These are phyloP conservation scores for Xylota sylvarum DNA, from an alignment of 2,888 invertebrate species.

Conservation along the genomic window DNA sequence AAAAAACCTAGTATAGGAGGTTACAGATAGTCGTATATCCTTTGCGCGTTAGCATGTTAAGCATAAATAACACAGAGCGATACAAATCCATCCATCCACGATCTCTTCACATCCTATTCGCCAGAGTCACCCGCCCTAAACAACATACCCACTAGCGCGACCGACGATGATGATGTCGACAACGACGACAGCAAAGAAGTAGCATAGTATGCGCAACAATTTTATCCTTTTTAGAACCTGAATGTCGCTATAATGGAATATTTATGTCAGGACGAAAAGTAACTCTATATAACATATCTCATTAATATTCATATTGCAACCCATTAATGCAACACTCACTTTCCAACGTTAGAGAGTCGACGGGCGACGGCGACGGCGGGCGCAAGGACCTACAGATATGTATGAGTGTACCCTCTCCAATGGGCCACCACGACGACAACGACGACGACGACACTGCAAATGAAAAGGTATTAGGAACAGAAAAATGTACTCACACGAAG, in stretches of 20 bases:
- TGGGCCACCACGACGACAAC: slow-evolving; percentile 14
- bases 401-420: slow-evolving; percentile 25
- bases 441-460: slow-evolving; percentile 39
- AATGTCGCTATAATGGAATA: slow-evolving; percentile 76
- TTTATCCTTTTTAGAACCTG: slow-evolving; percentile 70
- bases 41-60: slow-evolving; percentile 49
- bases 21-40: slow-evolving; percentile 49
- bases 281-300: slow-evolving; percentile 69
- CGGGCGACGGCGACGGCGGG: too few species aligned
- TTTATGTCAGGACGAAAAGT: slow-evolving; percentile 74
- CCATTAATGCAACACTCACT: slow-evolving; percentile 76
- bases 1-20: too few species aligned
- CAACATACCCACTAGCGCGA: slow-evolving; percentile 19
- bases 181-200: slow-evolving; percentile 7
- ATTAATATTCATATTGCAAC: slow-evolving; percentile 77
- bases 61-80: slow-evolving; percentile 54
- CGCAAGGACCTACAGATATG: too few species aligned
- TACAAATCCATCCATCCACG: slow-evolving; percentile 56
- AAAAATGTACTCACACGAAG: slow-evolving; percentile 65
- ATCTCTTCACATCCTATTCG: slow-evolving; percentile 18
- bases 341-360: slow-evolving; percentile 35
- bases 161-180: slow-evolving; percentile 11
- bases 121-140: slow-evolving; percentile 17
- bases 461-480: slow-evolving; percentile 68
- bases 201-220: slow-evolving; percentile 69